Base-by-base conservation (phyloP, 2,888 invertebrate species). In the Drosophila formosana region DNA sequence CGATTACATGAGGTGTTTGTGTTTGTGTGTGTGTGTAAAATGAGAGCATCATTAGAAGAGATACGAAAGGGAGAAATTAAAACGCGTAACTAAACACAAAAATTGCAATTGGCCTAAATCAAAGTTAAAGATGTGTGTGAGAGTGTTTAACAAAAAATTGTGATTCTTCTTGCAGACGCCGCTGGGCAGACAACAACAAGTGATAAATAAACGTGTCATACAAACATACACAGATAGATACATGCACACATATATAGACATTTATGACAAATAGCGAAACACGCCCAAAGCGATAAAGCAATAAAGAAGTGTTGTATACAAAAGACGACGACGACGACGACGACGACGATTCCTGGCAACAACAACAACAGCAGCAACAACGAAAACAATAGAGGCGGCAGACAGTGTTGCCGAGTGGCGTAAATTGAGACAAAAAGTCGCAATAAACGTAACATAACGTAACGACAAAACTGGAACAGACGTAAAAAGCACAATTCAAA, bases 341-440 rank as follows among this genome's bases (percentile, higher is more conserved):
- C n/a, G 46, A 57, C 28, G 57, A 37, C 37, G 5, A n/a, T 37
- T 37, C 37, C 37, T 37, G 4, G 37, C 4, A 43, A 43, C 13
- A 13, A 18, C 30, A 30, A 6, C n/a, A 11, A 11, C 32, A 41
- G 30, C 47, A 61, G 37, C 26, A 52, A 52, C 25, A 60, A 45
- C 41, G 18, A 18, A 18, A 78, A 61, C 30, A 64, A 49, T 13
- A 37, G 37, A n/a, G 53, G 55, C 45, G 51, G 58, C 39, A 66
- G 67, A 67, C 75, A 75, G 79, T 75, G 75, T 75, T 78, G 75
- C 65, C 65, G 74, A 79, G 75, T 75, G 79, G 62, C 62, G 65
- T 58, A 66, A 65, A 75, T 68, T 61, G 57, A 58, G 62, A 75
- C 75, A 75, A 69, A 65, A 78, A 69, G 61, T 68, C 50, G 51